Evolutionary conservation across 2,113 vertebrate genomes (phyloP).

Genomic region (Epinephelus fuscoguttatus): DNA sequence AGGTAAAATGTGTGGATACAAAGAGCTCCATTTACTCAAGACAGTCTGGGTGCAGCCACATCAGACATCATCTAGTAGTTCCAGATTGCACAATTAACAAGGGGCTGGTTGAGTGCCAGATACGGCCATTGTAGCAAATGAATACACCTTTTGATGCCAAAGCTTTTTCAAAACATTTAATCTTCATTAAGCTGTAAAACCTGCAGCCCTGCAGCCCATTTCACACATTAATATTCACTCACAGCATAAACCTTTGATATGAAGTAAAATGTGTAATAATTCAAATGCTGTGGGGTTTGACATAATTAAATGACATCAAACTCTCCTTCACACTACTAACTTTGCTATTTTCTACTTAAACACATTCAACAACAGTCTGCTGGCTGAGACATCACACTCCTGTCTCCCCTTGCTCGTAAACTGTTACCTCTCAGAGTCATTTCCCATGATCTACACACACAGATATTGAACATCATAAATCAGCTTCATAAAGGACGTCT

Average conservation of each 20-base stretch:
- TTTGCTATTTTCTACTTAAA: constrained; percentile 8
- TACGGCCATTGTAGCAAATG: constrained; percentile 65
- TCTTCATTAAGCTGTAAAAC: constrained; percentile 69
- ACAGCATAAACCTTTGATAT: background rate
- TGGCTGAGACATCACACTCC: constrained; percentile 1
- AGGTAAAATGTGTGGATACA: constrained; percentile 38
- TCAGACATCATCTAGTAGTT: constrained; percentile 59
- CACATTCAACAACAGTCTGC: constrained; percentile 9
- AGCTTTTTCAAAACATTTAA: constrained; percentile 66
- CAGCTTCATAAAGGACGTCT: constrained; percentile 73
- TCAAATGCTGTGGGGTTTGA: background rate
- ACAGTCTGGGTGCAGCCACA: constrained; percentile 10
- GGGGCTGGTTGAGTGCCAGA: constrained; percentile 64
- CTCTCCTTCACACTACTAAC: background rate
- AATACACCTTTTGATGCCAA: constrained; percentile 65
- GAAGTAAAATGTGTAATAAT: background rate
- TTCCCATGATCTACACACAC: constrained; percentile 59
- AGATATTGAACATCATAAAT: constrained; percentile 79
- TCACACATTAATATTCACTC: constrained; percentile 42
- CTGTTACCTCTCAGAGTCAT: constrained; percentile 35
- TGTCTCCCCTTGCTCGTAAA: constrained; percentile 27
- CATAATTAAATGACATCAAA: background rate
- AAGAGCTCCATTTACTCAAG: constrained; percentile 49
- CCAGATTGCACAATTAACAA: constrained; percentile 73
- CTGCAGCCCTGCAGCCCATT: constrained; percentile 3